These are phyloP conservation scores for Puntigrus tetrazona DNA, from an alignment of 2,113 vertebrate genomes.

Conservation along the genomic window DNA sequence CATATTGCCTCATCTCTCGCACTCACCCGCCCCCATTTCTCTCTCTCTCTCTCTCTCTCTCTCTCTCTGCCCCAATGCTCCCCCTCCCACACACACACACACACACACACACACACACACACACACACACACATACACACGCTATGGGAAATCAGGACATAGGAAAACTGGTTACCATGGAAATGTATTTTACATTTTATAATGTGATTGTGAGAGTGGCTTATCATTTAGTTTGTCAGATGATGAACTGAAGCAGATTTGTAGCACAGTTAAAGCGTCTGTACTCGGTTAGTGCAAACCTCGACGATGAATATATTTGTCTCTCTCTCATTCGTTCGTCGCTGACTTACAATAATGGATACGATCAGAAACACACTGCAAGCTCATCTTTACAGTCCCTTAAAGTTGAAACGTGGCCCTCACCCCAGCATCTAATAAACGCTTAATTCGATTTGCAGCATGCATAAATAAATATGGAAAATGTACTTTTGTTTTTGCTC, in stretches of 20 bases:
- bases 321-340: not conserved
- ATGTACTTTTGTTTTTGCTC: not conserved
- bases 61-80: conserved; percentile 24
- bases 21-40: conserved; percentile 39
- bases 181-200: conserved; percentile 64
- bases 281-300: not conserved
- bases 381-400: not conserved
- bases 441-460: not conserved
- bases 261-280: not conserved
- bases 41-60: conserved; percentile 14
- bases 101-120: conserved; percentile 48
- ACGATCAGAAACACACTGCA: not conserved
- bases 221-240: conserved; percentile 29
- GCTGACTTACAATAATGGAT: not conserved
- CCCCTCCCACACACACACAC: conserved; percentile 45
- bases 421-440: not conserved
- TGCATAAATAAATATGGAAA: not conserved
- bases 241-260: conserved; percentile 14
- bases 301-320: not conserved
- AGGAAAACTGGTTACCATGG: conserved; percentile 73
- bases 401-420: not conserved
- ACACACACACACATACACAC: conserved; percentile 30
- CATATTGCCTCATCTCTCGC: conserved; percentile 35
- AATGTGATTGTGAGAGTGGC: conserved; percentile 17
- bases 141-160: conserved; percentile 62